These are phyloP conservation scores for Xenentodon cancila DNA, from an alignment of 2,797 vertebrate genomes.

Conservation along the genomic window DNA sequence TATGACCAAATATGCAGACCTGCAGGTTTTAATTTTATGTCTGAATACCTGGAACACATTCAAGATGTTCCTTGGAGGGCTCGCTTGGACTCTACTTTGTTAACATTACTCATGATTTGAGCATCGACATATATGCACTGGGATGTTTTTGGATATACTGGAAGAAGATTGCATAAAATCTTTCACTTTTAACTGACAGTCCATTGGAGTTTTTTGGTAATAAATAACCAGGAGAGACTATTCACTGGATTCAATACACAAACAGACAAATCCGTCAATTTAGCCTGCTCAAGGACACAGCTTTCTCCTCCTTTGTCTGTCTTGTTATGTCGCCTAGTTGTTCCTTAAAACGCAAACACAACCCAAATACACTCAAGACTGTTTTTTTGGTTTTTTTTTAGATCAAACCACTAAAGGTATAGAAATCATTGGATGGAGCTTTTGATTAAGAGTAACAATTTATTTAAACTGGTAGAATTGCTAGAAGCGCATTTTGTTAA, in stretches of 20 bases:
- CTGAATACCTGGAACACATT: too few relatives aligned
- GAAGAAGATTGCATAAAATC: neutral
- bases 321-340: too few relatives aligned
- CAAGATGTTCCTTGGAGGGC: too few relatives aligned
- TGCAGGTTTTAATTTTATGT: neutral
- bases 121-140: neutral
- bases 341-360: too few relatives aligned
- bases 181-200: neutral
- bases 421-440: neutral
- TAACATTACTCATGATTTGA: too few relatives aligned
- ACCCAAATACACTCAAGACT: too few relatives aligned
- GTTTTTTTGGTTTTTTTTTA: neutral
- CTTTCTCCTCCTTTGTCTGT: neutral
- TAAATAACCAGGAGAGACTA: neutral
- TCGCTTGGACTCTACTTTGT: too few relatives aligned
- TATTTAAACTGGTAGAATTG: neutral
- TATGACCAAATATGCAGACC: neutral
- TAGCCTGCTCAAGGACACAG: conserved; percentile 4
- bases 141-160: neutral
- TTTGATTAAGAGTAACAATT: neutral
- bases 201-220: neutral
- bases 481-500: conserved; percentile 15
- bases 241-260: neutral
- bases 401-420: neutral
- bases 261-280: conserved; percentile 2